A percentile compares a stretch with the other conserved stretches of the same genome.
Conservation (phyloP, 2,113 vertebrate species). For the Tiliqua scincoides region DNA sequence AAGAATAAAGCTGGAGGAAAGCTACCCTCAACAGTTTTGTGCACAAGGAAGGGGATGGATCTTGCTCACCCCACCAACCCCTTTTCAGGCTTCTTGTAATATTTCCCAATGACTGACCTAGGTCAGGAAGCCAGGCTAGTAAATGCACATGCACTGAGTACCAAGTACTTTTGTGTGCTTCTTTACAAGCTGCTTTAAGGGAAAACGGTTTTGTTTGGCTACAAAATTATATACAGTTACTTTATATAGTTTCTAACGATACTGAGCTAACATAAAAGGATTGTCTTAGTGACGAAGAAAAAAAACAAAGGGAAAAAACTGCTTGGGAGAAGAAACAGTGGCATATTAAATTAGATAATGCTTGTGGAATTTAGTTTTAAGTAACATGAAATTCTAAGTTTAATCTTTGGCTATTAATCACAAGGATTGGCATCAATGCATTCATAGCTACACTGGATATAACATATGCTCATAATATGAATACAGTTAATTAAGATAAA, state of each 20-base stretch:
- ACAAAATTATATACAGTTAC: background rate
- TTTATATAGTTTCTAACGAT: background rate
- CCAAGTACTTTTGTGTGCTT: too few species aligned
- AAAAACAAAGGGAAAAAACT: background rate
- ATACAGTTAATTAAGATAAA: constrained; percentile 18
- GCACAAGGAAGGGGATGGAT: too few species aligned
- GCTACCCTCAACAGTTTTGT: too few species aligned
- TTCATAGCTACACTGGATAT: background rate
- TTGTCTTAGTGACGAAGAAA: background rate
- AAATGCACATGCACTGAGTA: too few species aligned
- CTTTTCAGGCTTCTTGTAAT: too few species aligned
- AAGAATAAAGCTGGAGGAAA: too few species aligned
- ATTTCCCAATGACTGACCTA: too few species aligned
- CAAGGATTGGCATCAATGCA: background rate
- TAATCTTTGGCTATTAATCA: background rate
- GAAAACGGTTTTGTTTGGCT: background rate
- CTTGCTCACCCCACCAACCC: too few species aligned
- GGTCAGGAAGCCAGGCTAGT: too few species aligned
- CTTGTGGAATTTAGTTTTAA: background rate
- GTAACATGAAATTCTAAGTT: background rate
- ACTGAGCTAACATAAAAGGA: background rate
- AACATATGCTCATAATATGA: background rate
- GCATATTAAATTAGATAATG: too few species aligned
- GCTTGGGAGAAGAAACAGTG: background rate
- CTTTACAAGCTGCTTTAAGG: too few species aligned